phyloP scores from a whole-genome alignment of 2,888 invertebrate species.

The Idaea straminata region DNA sequence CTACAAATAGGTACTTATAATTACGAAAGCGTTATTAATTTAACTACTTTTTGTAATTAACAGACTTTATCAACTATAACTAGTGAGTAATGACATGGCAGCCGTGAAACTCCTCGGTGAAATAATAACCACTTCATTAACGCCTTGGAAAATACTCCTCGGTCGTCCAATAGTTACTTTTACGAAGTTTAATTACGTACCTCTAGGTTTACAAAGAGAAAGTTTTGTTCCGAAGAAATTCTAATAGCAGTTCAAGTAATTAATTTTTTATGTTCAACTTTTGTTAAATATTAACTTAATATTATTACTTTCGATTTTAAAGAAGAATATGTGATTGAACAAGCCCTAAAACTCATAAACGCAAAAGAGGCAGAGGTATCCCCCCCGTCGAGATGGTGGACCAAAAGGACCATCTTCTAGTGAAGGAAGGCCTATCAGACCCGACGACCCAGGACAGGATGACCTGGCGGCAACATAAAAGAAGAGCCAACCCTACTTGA shows the following conservation, averaged over 20 bases:
- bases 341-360: too few species aligned
- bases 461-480: too few species aligned
- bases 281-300: background rate
- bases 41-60: slow-evolving; percentile 28
- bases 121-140: slow-evolving; percentile 60
- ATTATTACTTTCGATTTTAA: too few species aligned
- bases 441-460: too few species aligned
- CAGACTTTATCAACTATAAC: slow-evolving; percentile 27
- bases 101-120: slow-evolving; percentile 32
- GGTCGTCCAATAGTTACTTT: slow-evolving; percentile 54
- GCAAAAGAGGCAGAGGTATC: too few species aligned
- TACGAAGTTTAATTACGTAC: slow-evolving; percentile 64
- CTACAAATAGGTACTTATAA: slow-evolving; percentile 6
- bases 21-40: slow-evolving; percentile 19
- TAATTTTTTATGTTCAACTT: slow-evolving; percentile 2
- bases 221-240: slow-evolving; percentile 32
- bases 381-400: too few species aligned
- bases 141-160: slow-evolving; percentile 48
- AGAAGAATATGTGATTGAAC: too few species aligned
- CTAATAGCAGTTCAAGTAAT: slow-evolving; percentile 2
- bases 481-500: too few species aligned
- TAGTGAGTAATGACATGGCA: slow-evolving; percentile 15
- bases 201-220: slow-evolving; percentile 47
- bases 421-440: too few species aligned
- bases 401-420: too few species aligned